A percentile compares a stretch with the other conserved stretches of the same genome.
Evolutionary conservation across 1,140 invertebrate species (phyloP).

Genomic region (Penaeus chinensis): DNA sequence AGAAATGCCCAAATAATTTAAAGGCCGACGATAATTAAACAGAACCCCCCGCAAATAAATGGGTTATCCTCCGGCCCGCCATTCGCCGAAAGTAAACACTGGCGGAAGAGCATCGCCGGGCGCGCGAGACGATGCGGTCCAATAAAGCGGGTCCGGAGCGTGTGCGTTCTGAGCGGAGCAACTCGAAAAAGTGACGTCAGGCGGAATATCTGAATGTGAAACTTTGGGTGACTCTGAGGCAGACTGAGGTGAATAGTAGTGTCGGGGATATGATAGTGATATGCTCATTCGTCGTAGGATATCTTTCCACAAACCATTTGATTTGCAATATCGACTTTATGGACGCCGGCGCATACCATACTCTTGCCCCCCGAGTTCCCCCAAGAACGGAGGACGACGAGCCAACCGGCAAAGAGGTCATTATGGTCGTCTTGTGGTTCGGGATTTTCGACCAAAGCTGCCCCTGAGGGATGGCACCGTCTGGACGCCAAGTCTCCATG

Average conservation of each 20-base stretch:
- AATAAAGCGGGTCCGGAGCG: background rate
- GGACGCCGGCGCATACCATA: too few relatives aligned
- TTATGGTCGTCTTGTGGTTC: background rate
- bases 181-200: constrained; percentile 11
- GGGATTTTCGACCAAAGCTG: background rate
- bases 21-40: background rate
- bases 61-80: too few relatives aligned
- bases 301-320: background rate
- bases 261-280: background rate
- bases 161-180: background rate
- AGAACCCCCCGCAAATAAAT: background rate
- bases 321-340: too few relatives aligned
- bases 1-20: too few relatives aligned
- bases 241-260: constrained; percentile 5
- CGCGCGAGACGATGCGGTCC: background rate
- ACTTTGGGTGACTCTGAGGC: constrained; percentile 17
- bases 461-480: background rate
- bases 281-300: background rate
- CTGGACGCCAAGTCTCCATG: background rate
- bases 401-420: too few relatives aligned
- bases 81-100: too few relatives aligned
- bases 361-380: too few relatives aligned
- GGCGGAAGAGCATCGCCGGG: too few relatives aligned
- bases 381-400: too few relatives aligned
- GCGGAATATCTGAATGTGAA: constrained; percentile 25